A percentile compares a stretch with the other conserved stretches of the same genome.
phyloP scores from a whole-genome alignment of 2,113 vertebrate species.

The Centrocercus urophasianus region DNA sequence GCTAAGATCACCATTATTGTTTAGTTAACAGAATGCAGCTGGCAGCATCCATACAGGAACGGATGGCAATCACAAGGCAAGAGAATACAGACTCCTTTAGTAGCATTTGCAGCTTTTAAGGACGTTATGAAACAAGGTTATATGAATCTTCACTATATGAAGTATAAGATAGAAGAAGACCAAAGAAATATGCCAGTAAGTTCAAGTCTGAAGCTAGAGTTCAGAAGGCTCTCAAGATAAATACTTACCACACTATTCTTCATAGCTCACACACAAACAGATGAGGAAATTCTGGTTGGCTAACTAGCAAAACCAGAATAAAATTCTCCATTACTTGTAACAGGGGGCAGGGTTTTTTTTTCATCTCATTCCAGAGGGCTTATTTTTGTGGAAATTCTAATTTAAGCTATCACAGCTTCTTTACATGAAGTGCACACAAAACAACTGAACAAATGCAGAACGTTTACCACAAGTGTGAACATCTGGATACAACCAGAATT shows the following conservation, averaged over 20 bases:
- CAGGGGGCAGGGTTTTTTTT: background rate
- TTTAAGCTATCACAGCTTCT: background rate
- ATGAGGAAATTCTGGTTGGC: background rate
- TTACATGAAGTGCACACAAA: background rate
- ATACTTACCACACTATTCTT: background rate
- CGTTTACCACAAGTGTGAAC: background rate
- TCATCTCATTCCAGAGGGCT: background rate
- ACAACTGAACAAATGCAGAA: background rate
- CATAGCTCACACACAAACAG: accelerated
- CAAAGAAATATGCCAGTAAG: background rate
- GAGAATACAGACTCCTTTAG: background rate
- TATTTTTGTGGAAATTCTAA: background rate
- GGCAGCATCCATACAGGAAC: background rate
- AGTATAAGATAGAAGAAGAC: background rate
- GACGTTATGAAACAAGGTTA: background rate
- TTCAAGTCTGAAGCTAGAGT: background rate
- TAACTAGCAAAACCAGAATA: background rate
- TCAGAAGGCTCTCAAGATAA: background rate
- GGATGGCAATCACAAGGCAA: accelerated
- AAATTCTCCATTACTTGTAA: background rate
- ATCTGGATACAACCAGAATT: background rate
- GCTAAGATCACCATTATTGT: accelerated
- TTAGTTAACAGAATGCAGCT: background rate
- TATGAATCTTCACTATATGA: background rate
- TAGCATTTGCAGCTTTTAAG: background rate